A percentile compares a stretch with the other conserved stretches of the same genome.
These are phyloP conservation scores for Varecia variegata DNA, from an alignment of 2,797 vertebrate species.

Conservation along the genomic window DNA sequence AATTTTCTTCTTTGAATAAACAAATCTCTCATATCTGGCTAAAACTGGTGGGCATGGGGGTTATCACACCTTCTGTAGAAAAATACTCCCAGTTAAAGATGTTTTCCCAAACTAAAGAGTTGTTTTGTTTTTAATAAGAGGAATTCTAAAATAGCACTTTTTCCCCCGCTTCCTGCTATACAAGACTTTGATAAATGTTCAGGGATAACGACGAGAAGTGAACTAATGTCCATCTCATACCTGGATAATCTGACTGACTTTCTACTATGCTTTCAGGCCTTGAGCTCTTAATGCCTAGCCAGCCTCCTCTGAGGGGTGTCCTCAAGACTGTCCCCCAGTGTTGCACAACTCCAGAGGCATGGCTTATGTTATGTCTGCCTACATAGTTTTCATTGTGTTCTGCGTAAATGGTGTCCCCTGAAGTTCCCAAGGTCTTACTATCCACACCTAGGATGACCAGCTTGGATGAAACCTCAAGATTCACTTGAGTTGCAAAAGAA, in stretches of 20 bases:
- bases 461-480: background rate
- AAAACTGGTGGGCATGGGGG: background rate
- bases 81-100: background rate
- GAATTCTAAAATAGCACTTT: background rate
- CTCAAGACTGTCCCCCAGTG: background rate
- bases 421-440: background rate
- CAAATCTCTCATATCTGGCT: background rate
- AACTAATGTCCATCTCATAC: background rate
- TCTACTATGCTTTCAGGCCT: background rate
- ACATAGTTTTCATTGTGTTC: background rate
- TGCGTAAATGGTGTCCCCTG: background rate
- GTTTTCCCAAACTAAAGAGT: background rate
- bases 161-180: background rate
- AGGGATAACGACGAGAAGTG: background rate
- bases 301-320: background rate
- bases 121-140: slow-evolving; percentile 19
- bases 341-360: background rate
- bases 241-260: background rate
- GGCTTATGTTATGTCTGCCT: background rate
- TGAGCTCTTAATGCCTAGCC: background rate
- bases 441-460: background rate
- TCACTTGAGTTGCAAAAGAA: background rate
- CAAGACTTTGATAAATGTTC: background rate
- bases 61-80: background rate
- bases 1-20: background rate